A percentile compares a stretch with the other conserved stretches of the same genome.
Evolutionary conservation across 2,113 vertebrate genomes (phyloP).

Genomic region (Mesembrinibis cayennensis): DNA sequence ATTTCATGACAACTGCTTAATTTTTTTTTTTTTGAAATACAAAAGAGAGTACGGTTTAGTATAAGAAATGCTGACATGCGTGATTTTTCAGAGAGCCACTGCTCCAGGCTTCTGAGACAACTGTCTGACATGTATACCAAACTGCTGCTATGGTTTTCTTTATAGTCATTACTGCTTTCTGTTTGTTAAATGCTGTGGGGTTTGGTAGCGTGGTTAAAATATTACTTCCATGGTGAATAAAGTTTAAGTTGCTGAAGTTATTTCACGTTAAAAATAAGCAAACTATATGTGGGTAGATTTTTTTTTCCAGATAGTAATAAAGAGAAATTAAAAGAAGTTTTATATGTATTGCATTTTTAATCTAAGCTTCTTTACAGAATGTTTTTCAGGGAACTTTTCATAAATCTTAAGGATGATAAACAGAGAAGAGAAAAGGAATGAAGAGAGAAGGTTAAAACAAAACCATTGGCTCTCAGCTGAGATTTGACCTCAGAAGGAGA

Average conservation of each 20-base stretch:
- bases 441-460: slow-evolving; percentile 40
- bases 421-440: slow-evolving; percentile 55
- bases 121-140: not conserved
- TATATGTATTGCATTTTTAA: not conserved
- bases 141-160: not conserved
- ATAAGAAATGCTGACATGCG: not conserved
- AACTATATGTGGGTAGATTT: not conserved
- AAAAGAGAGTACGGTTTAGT: not conserved
- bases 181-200: not conserved
- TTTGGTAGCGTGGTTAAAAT: not conserved
- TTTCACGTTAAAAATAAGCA: not conserved
- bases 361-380: slow-evolving; percentile 20
- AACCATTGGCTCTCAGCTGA: not conserved
- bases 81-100: not conserved
- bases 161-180: not conserved
- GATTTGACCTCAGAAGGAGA: slow-evolving; percentile 26
- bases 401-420: slow-evolving; percentile 25
- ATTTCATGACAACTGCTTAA: not conserved
- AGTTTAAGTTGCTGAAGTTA: not conserved
- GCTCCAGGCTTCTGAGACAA: not conserved
- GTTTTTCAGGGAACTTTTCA: slow-evolving; percentile 30
- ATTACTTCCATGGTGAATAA: not conserved
- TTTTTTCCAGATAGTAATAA: not conserved
- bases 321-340: not conserved
- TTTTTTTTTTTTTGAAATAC: not conserved